Evolutionary conservation across 2,113 vertebrate species (phyloP).

Genomic region (Myodes glareolus): DNA sequence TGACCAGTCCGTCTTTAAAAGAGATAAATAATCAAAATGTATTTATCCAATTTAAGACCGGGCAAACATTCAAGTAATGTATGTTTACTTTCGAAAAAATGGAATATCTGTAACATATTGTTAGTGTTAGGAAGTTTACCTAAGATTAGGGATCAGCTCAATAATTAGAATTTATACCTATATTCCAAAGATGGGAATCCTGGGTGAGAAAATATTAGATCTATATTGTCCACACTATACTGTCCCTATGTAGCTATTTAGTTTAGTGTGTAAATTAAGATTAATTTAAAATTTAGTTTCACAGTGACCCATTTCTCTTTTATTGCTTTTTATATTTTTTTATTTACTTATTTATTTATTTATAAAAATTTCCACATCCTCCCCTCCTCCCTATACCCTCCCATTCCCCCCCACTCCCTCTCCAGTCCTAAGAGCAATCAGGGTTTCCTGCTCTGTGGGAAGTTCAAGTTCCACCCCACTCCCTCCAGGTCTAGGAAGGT

Average conservation of each 20-base stretch:
- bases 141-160: background rate
- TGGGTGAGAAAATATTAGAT: background rate
- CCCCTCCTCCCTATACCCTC: no score
- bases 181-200: background rate
- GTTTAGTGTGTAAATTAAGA: background rate
- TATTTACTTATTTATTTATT: no score
- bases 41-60: background rate
- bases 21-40: background rate
- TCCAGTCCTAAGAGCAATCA: no score
- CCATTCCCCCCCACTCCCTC: no score
- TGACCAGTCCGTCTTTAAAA: background rate
- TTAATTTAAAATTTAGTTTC: background rate
- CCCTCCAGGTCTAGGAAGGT: no score
- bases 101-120: background rate
- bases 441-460: no score
- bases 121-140: background rate
- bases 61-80: background rate
- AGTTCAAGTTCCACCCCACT: no score
- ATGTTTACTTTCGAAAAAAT: background rate
- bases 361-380: no score
- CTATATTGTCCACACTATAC: background rate
- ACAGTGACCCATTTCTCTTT: background rate
- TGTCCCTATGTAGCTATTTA: background rate
- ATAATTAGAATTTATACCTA: background rate
- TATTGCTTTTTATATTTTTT: no score